Percentiles rank a stretch among this genome's conserved stretches.
phyloP scores from a whole-genome alignment of 2,113 vertebrate genomes.

The Dipodomys stephensi region DNA sequence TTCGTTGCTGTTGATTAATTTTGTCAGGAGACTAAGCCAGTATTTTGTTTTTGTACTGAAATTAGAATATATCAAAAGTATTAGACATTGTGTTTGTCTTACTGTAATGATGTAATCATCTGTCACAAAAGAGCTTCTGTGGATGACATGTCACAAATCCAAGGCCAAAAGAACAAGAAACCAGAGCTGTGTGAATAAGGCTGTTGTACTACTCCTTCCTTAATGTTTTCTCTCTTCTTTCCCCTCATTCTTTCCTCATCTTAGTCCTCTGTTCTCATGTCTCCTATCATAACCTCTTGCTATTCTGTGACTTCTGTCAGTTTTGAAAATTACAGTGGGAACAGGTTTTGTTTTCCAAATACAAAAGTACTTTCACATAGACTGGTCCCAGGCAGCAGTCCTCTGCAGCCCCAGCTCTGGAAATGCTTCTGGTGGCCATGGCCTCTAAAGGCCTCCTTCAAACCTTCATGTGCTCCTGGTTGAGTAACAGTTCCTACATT shows the following conservation, averaged over 20 bases:
- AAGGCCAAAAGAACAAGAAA: constrained; percentile 19
- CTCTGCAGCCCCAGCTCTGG: neutral
- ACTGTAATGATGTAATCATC: neutral
- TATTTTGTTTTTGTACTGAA: neutral
- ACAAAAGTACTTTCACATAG: neutral
- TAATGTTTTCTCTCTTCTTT: neutral
- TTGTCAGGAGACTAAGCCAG: neutral
- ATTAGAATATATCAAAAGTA: neutral
- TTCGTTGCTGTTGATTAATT: neutral
- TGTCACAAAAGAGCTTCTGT: neutral
- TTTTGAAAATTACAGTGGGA: neutral
- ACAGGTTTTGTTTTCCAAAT: neutral
- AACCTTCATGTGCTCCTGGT: neutral
- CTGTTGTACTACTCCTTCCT: neutral
- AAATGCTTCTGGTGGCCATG: neutral
- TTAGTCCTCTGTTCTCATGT: neutral
- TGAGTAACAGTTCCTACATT: neutral
- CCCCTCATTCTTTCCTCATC: neutral
- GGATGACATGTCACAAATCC: neutral
- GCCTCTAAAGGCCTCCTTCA: neutral
- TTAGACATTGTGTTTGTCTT: neutral
- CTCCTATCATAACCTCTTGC: neutral
- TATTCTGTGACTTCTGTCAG: neutral
- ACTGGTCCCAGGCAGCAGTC: neutral
- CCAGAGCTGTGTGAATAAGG: neutral